phyloP scores from a whole-genome alignment of 2,113 vertebrate species.

The Platysteira castanea region DNA sequence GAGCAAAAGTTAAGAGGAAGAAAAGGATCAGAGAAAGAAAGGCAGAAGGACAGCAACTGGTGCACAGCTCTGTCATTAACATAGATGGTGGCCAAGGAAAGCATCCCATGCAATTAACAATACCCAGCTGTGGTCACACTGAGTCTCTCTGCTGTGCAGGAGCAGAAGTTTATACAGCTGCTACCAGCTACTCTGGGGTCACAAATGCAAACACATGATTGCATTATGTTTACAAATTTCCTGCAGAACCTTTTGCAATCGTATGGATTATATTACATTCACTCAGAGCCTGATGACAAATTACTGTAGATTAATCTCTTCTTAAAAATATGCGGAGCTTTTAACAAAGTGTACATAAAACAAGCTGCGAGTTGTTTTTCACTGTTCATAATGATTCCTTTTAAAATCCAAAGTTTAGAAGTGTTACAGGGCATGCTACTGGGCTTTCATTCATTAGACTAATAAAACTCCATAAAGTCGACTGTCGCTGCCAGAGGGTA shows the following conservation, averaged over 20 bases:
- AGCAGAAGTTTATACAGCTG: slow-evolving; percentile 59
- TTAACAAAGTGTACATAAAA: slow-evolving; percentile 44
- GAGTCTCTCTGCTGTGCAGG: neutral
- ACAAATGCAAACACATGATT: slow-evolving; percentile 33
- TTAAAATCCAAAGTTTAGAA: slow-evolving; percentile 77
- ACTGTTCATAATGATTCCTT: slow-evolving; percentile 76
- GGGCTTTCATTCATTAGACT: slow-evolving; percentile 83
- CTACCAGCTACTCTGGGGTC: neutral
- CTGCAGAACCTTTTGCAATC: neutral
- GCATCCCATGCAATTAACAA: neutral
- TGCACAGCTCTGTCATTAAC: neutral
- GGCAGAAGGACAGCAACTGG: neutral
- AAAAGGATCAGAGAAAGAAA: neutral
- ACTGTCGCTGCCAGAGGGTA: slow-evolving; percentile 68
- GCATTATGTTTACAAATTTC: slow-evolving; percentile 34
- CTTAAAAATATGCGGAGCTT: slow-evolving; percentile 12
- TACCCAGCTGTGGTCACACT: slow-evolving; percentile 9
- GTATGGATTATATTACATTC: neutral
- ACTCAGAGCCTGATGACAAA: slow-evolving; percentile 28
- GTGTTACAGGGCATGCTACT: slow-evolving; percentile 74
- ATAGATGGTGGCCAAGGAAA: slow-evolving; percentile 5
- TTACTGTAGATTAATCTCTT: slow-evolving; percentile 25
- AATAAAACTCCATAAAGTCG: slow-evolving; percentile 78
- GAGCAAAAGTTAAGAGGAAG: slow-evolving; percentile 3
- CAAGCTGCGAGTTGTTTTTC: slow-evolving; percentile 69